A percentile compares a stretch with the other conserved stretches of the same genome.
Evolutionary conservation across 2,888 invertebrate species (phyloP).

Genomic region (Schizotus pectinicornis): DNA sequence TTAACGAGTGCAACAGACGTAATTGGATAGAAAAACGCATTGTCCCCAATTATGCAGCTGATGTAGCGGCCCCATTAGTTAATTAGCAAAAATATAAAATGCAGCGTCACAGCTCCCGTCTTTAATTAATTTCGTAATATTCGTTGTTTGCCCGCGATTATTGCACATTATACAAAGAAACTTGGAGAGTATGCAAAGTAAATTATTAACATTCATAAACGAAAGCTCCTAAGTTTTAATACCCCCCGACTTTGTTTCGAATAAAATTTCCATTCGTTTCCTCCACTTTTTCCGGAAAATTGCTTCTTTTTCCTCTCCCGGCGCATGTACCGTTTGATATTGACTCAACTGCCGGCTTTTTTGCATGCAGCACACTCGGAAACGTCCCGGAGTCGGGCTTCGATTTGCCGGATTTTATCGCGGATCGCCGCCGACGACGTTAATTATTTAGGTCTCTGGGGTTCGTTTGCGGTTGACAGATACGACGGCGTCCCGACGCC

Average conservation of each 20-base stretch:
- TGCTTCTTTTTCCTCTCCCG: slow-evolving; percentile 50
- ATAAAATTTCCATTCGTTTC: slow-evolving; percentile 59
- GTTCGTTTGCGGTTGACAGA: slow-evolving; percentile 43
- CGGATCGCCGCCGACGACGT: slow-evolving; percentile 13
- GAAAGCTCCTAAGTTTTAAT: slow-evolving; percentile 56
- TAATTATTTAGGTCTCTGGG: slow-evolving; percentile 45
- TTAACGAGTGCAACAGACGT: slow-evolving; percentile 47
- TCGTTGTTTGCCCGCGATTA: slow-evolving; percentile 52
- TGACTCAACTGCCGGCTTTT: slow-evolving; percentile 45
- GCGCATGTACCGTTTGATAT: slow-evolving; percentile 53
- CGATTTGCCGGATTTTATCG: neutral
- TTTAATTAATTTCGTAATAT: slow-evolving; percentile 52
- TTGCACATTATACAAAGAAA: slow-evolving; percentile 54
- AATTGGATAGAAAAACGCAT: slow-evolving; percentile 44
- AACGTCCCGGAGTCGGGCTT: slow-evolving; percentile 11
- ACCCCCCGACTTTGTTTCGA: slow-evolving; percentile 56
- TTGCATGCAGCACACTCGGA: slow-evolving; percentile 34
- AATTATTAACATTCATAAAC: slow-evolving; percentile 60
- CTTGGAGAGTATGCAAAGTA: slow-evolving; percentile 56
- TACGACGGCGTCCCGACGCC: slow-evolving; percentile 45
- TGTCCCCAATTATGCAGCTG: slow-evolving; percentile 42
- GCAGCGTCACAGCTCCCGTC: slow-evolving; percentile 37
- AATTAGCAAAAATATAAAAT: slow-evolving; percentile 45
- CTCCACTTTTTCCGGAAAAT: slow-evolving; percentile 54
- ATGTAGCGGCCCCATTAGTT: slow-evolving; percentile 45